These are phyloP conservation scores for Macrophya alboannulata DNA, from an alignment of 2,888 invertebrate genomes.

Conservation along the genomic window DNA sequence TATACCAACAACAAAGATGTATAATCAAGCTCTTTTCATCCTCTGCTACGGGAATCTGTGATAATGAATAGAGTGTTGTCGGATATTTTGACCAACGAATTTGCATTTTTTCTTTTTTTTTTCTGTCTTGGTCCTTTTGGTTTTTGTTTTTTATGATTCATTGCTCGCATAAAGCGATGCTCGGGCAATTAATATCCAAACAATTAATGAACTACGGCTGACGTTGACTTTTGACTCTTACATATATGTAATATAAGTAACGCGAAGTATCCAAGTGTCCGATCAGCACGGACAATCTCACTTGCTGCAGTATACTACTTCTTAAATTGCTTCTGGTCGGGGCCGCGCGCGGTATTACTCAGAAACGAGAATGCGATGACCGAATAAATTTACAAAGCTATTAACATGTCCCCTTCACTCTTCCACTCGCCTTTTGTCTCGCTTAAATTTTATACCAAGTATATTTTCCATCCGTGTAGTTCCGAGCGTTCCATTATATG, in stretches of 20 bases:
- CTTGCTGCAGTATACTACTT: background rate
- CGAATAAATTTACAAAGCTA: slow-evolving; percentile 36
- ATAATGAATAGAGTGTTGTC: background rate
- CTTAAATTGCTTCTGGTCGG: background rate
- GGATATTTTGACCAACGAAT: background rate
- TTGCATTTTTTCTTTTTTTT: background rate
- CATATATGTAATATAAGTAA: background rate
- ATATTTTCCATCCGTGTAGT: slow-evolving; percentile 1
- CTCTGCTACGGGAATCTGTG: background rate
- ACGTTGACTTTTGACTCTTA: background rate
- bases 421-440: background rate
- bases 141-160: background rate
- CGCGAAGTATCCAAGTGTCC: background rate
- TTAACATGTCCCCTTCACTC: slow-evolving; percentile 40
- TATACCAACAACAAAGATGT: background rate
- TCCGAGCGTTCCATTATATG: background rate
- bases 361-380: slow-evolving; percentile 39
- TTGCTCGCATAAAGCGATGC: slow-evolving; percentile 5
- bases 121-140: background rate
- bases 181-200: background rate
- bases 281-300: background rate
- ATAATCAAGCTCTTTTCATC: slow-evolving; percentile 24
- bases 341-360: background rate
- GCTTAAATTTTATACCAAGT: slow-evolving; percentile 31
- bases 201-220: background rate